Base-by-base conservation (phyloP, 2,797 vertebrate species). In the Xenops minutus region DNA sequence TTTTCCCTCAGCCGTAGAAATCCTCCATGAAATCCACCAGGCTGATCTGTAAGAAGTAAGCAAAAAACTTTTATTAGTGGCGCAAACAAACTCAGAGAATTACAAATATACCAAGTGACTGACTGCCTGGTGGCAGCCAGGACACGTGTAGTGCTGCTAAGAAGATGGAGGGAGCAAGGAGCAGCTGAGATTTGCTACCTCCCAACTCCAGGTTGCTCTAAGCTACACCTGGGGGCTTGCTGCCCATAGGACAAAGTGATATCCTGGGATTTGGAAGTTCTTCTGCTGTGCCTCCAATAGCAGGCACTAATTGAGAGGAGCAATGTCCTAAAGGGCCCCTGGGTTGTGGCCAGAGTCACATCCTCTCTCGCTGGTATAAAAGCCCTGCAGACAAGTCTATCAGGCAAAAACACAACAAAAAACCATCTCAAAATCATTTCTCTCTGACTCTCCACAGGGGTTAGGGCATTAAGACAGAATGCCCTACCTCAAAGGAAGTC, bases 401-500 rank as follows among this genome's bases (percentile, higher is more conserved):
- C 77, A 64, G 49, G 71, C 55, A 88, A 92, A 95, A 71, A 30
- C 36, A 88, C 58, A 89, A 77, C 49, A 68, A 78, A 88, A 93
- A 85, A 23, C 0, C 44, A 89, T 64, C 62, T 84, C 80, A 52
- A 66, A 95, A 91, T 85, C 7, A 93, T 93, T 92, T 92, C 76
- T 91, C 23, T 76, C 83, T 67, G 83, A 81, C 69, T 62, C 63
- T 75, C 39, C 61, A 43, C 58, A 43, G 67, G 9, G 49, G 29
- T 36, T 2, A 88, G 82, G 58, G 79, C 85, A 95, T 78, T 73
- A 78, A 87, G 80, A 75, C 62, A 78, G 79, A 85, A 93, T 61
- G 76, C 49, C 74, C 67, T 86, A 77, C 88, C 91, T 94, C 96
- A 96, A 87, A 96, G 91, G 71, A 95, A 87, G 95, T 85, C 74